Evolutionary conservation across 2,113 vertebrate species (phyloP).

Genomic region (Columba janthina): DNA sequence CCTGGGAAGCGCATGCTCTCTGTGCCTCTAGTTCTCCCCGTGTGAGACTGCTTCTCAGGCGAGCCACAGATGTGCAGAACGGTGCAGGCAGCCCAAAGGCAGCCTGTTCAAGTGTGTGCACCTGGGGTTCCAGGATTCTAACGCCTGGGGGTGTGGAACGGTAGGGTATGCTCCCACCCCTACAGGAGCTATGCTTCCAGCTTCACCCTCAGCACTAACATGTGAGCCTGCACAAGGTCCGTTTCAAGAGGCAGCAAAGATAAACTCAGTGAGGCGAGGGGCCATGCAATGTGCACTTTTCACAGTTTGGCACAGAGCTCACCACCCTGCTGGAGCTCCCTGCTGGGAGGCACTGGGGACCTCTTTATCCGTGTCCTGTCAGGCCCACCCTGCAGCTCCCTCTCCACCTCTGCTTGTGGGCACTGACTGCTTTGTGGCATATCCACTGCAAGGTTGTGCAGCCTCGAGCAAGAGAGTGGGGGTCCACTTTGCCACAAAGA

Average conservation of each 20-base stretch:
- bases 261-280: background rate
- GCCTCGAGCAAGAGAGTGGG: background rate
- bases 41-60: background rate
- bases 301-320: background rate
- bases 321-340: background rate
- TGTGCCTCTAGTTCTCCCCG: background rate
- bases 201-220: background rate
- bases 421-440: background rate
- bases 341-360: background rate
- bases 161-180: background rate
- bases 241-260: background rate
- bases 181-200: background rate
- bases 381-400: background rate
- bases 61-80: background rate
- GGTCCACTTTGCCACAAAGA: background rate
- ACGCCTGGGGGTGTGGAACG: background rate
- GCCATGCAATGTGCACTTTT: background rate
- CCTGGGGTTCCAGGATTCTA: background rate
- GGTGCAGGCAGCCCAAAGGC: background rate
- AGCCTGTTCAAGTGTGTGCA: background rate
- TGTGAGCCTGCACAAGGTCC: background rate
- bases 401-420: background rate
- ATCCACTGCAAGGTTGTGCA: background rate
- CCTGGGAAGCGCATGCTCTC: accelerated
- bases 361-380: background rate